Evolutionary conservation across 1,140 invertebrate genomes (phyloP).

Genomic region (silkworm (Bombyx mori)): DNA sequence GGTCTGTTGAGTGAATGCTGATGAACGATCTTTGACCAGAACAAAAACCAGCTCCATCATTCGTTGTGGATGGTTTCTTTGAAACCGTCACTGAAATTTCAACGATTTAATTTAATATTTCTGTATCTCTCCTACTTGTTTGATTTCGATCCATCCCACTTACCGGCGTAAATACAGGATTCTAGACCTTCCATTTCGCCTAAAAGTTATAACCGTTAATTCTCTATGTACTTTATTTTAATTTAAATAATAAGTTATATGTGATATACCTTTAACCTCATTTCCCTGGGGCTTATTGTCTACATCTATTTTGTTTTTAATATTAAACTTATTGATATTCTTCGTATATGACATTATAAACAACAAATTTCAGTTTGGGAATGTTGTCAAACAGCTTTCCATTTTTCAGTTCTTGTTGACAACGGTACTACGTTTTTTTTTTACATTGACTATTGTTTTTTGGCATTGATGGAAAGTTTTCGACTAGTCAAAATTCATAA

Average conservation of each 20-base stretch:
- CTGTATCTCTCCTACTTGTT: no score
- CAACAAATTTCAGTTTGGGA: conserved; percentile 63
- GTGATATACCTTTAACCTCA: conserved; percentile 37
- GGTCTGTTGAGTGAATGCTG: conserved; percentile 63
- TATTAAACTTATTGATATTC: conserved; percentile 51
- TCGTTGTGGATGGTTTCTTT: conserved; percentile 40
- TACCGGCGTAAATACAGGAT: conserved; percentile 51
- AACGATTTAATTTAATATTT: background rate
- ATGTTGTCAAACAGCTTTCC: conserved; percentile 62
- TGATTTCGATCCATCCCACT: conserved; percentile 7
- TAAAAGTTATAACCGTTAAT: conserved; percentile 26
- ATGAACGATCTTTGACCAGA: conserved; percentile 57
- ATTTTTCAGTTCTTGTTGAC: conserved; percentile 41
- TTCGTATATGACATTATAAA: conserved; percentile 63
- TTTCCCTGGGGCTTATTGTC: conserved; percentile 22
- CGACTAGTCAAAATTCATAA: no score
- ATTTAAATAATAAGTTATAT: background rate
- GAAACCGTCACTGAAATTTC: conserved; percentile 50
- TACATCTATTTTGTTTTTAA: conserved; percentile 44
- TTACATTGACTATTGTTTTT: background rate
- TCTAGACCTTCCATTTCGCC: conserved; percentile 37
- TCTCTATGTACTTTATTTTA: background rate
- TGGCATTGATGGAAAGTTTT: no score
- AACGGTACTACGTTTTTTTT: background rate
- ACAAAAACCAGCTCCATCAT: conserved; percentile 34